Evolutionary conservation across 2,888 invertebrate species (phyloP).

Genomic region (Drosophila mimetica): DNA sequence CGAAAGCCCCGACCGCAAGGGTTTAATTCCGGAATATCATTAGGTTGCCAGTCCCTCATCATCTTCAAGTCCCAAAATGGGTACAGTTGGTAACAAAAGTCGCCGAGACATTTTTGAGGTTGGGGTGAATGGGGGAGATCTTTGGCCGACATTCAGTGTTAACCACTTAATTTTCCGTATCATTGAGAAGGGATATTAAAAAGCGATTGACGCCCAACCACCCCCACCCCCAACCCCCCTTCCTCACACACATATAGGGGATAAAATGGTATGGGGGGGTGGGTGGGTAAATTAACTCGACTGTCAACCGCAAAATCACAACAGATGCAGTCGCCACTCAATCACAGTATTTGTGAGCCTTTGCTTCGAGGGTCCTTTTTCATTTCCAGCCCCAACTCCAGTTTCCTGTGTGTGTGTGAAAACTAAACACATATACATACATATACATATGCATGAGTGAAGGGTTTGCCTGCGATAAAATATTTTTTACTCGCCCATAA

Average conservation of each 20-base stretch:
- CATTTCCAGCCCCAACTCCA: slow-evolving; percentile 6
- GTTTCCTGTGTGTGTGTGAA: slow-evolving; percentile 12
- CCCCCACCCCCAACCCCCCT: background rate
- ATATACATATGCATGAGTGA: slow-evolving; percentile 28
- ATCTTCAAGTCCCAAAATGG: background rate
- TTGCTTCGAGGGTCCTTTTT: slow-evolving; percentile 50
- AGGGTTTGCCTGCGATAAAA: slow-evolving; percentile 61
- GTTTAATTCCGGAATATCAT: slow-evolving; percentile 14
- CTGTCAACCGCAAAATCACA: slow-evolving; percentile 77
- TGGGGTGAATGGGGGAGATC: background rate
- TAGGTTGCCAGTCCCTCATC: background rate
- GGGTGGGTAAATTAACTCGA: slow-evolving; percentile 68
- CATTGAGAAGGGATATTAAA: slow-evolving; percentile 69
- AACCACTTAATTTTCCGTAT: slow-evolving; percentile 74
- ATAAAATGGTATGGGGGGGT: slow-evolving; percentile 26
- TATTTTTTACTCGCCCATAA: slow-evolving; percentile 58
- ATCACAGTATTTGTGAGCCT: slow-evolving; percentile 59
- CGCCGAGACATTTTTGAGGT: background rate
- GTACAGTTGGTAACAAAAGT: slow-evolving; percentile 27
- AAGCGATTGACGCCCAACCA: slow-evolving; percentile 49
- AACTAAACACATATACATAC: slow-evolving; percentile 16
- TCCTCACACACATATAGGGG: background rate
- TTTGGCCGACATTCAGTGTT: slow-evolving; percentile 47
- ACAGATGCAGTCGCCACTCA: slow-evolving; percentile 75
- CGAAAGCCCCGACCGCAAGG: slow-evolving; percentile 6